phyloP scores from a whole-genome alignment of 2,888 invertebrate species.

The Sepioteuthis lessoniana region DNA sequence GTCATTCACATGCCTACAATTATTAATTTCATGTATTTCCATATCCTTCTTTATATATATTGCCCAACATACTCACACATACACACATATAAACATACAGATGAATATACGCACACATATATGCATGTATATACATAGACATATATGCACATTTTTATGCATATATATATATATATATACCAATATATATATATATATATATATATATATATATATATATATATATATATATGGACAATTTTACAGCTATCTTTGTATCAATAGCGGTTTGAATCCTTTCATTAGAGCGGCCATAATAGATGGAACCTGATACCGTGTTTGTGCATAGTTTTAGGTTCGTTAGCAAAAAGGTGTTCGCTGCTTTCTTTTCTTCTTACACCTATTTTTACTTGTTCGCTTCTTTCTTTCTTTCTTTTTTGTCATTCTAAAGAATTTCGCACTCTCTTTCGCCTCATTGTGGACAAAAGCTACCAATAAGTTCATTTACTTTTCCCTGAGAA shows the following conservation, averaged over 20 bases:
- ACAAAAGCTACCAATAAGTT: neutral
- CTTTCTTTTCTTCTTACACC: neutral
- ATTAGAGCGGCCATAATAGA: neutral
- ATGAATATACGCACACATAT: neutral
- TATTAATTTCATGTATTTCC: neutral
- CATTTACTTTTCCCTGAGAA: slow-evolving; percentile 17
- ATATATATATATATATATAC: neutral
- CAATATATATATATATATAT: too few relatives aligned
- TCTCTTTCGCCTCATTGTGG: neutral
- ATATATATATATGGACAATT: neutral
- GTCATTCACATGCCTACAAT: neutral
- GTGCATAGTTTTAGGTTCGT: neutral
- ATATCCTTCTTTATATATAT: too few relatives aligned
- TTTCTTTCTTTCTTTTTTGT: neutral
- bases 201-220: neutral
- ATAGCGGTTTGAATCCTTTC: neutral
- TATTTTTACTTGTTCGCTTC: neutral
- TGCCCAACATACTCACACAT: neutral
- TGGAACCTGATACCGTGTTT: neutral
- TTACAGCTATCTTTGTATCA: neutral
- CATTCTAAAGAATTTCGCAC: neutral
- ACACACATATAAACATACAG: neutral
- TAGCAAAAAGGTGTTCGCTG: neutral
- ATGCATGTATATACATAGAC: neutral
- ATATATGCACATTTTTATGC: neutral